phyloP scores from a whole-genome alignment of 2,797 vertebrate species.

The Euthynnus affinis region DNA sequence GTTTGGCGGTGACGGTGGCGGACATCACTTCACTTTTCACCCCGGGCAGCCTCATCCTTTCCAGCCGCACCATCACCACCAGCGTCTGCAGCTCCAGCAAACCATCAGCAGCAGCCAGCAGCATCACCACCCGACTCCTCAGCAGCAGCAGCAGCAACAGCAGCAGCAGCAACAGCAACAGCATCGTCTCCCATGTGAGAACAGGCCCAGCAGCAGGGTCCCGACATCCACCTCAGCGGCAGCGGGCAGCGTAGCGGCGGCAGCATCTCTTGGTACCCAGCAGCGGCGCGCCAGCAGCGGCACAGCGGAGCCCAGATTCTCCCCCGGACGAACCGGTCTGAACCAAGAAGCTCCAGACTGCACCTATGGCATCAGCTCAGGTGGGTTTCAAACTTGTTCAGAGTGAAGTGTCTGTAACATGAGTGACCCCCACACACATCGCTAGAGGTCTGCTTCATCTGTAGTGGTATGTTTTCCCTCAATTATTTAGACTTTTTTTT shows the following conservation, averaged over 20 bases:
- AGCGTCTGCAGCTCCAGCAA: slow-evolving; percentile 77
- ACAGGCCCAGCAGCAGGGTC: slow-evolving; percentile 88
- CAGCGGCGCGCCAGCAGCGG: slow-evolving; percentile 72
- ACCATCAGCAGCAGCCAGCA: slow-evolving; percentile 84
- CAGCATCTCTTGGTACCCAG: slow-evolving; percentile 73
- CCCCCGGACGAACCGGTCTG: slow-evolving; percentile 65
- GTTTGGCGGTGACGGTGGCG: slow-evolving; percentile 88
- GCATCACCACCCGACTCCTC: slow-evolving; percentile 57
- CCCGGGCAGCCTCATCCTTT: slow-evolving; percentile 80
- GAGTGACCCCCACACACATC: neutral
- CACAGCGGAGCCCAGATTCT: slow-evolving; percentile 82
- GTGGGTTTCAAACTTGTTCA: slow-evolving; percentile 82
- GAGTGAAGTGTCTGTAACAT: slow-evolving; percentile 38
- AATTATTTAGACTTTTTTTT: slow-evolving; percentile 31
- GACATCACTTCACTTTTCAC: slow-evolving; percentile 84
- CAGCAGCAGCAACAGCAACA: slow-evolving; percentile 61
- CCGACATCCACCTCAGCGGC: slow-evolving; percentile 86
- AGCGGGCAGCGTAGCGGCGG: slow-evolving; percentile 72
- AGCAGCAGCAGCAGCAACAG: slow-evolving; percentile 64
- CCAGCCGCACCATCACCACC: slow-evolving; percentile 81
- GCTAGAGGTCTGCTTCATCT: neutral
- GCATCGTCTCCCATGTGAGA: slow-evolving; percentile 86
- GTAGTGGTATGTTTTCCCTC: neutral
- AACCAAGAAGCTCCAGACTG: slow-evolving; percentile 82
- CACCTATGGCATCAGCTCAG: slow-evolving; percentile 92